Evolutionary conservation across 2,113 vertebrate genomes (phyloP).

Genomic region (Myrmophylax atrothorax): DNA sequence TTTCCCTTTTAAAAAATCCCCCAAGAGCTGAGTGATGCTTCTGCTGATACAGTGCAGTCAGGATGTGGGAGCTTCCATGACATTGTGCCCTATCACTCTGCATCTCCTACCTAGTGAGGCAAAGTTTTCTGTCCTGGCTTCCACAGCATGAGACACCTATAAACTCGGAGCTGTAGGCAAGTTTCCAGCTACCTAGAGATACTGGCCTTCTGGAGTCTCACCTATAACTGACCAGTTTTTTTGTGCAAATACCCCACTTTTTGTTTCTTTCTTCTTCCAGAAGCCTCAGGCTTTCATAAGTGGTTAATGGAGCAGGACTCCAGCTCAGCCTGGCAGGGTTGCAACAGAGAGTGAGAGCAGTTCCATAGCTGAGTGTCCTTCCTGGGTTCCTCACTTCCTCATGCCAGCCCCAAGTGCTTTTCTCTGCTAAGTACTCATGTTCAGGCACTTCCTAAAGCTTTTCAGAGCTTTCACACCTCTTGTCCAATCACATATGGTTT

Average conservation of each 20-base stretch:
- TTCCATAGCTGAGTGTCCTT: neutral
- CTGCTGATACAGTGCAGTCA: neutral
- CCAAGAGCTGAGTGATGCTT: neutral
- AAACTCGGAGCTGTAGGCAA: neutral
- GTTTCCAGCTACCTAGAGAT: neutral
- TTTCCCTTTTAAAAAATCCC: neutral
- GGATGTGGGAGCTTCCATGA: neutral
- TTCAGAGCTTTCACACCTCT: neutral
- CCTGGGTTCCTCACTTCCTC: neutral
- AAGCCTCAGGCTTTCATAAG: neutral
- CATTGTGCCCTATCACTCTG: neutral
- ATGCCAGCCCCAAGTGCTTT: no score
- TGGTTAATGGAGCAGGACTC: neutral
- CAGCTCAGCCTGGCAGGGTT: neutral
- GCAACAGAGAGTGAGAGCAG: neutral
- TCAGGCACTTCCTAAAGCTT: neutral
- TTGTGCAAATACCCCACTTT: neutral
- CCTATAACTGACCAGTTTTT: neutral
- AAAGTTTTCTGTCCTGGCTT: neutral
- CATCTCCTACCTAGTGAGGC: fast-evolving
- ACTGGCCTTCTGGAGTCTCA: neutral
- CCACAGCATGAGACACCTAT: neutral
- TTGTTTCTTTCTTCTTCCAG: neutral
- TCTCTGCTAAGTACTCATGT: neutral
- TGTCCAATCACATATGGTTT: neutral